Conservation (phyloP, 2,888 invertebrate species). For the Troides oblongomaculatus region DNA sequence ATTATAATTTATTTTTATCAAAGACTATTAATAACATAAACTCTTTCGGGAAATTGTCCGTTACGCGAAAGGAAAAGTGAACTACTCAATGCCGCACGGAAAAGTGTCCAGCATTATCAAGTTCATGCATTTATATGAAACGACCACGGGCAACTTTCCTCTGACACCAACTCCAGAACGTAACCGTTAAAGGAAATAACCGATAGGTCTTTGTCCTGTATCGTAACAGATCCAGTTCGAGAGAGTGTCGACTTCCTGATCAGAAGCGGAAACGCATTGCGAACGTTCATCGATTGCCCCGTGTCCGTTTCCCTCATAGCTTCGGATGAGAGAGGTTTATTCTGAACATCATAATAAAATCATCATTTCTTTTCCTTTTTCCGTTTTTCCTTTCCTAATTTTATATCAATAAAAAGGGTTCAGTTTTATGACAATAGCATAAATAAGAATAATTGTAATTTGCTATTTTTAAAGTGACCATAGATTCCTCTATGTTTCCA, state of each 20-base stretch:
- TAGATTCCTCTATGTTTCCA: too few species aligned
- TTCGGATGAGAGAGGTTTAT: not conserved
- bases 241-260: conserved; percentile 51
- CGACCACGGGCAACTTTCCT: conserved; percentile 68
- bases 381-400: too few species aligned
- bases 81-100: conserved; percentile 57
- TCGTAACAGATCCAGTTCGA: conserved; percentile 66
- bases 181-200: conserved; percentile 63
- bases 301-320: conserved; percentile 19
- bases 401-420: too few species aligned
- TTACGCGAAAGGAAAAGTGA: conserved; percentile 67
- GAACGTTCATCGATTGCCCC: conserved; percentile 25
- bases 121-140: conserved; percentile 75
- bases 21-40: conserved; percentile 57
- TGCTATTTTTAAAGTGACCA: too few species aligned
- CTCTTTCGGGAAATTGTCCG: conserved; percentile 48
- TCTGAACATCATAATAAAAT: not conserved
- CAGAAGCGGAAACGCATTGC: conserved; percentile 46
- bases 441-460: too few species aligned
- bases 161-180: conserved; percentile 54
- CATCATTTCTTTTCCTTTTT: too few species aligned
- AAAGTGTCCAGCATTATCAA: conserved; percentile 72
- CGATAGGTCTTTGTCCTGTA: conserved; percentile 75
- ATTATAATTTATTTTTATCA: conserved; percentile 30
- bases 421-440: too few species aligned